These are phyloP conservation scores for Sakesphorus luctuosus DNA, from an alignment of 2,113 vertebrate species.

Conservation along the genomic window DNA sequence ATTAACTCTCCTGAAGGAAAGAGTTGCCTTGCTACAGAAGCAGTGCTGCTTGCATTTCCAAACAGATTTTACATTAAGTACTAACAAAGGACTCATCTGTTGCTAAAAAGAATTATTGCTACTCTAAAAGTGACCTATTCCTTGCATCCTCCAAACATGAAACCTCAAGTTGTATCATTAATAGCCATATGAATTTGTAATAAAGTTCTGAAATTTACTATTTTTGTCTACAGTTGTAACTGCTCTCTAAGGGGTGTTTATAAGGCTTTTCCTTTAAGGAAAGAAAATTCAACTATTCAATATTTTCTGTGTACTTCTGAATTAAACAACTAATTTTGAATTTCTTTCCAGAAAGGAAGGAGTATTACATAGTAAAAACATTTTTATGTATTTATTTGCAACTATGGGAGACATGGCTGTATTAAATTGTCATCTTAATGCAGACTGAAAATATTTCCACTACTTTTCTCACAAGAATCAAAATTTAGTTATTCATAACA, in stretches of 20 bases:
- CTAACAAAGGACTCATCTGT: background rate
- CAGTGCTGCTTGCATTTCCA: background rate
- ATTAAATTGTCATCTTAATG: slow-evolving; percentile 29
- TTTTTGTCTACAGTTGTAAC: background rate
- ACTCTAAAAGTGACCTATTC: background rate
- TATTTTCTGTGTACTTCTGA: background rate
- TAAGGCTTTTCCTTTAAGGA: slow-evolving; percentile 16
- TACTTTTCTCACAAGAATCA: slow-evolving; percentile 2
- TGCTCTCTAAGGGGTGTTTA: background rate
- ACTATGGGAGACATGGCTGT: background rate
- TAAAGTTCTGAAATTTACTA: background rate
- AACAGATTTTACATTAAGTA: slow-evolving; percentile 14
- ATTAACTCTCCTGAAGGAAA: slow-evolving; percentile 3
- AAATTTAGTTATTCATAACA: slow-evolving; percentile 36
- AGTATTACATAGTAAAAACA: background rate
- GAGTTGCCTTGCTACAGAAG: slow-evolving; percentile 9
- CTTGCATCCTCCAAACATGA: background rate
- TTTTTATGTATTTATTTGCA: background rate
- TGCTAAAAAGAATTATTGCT: slow-evolving; percentile 8
- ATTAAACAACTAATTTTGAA: background rate
- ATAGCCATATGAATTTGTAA: background rate
- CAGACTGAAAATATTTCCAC: slow-evolving; percentile 34
- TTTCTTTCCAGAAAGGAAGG: background rate
- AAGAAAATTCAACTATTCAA: background rate
- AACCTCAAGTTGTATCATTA: slow-evolving; percentile 12